These are phyloP conservation scores for Myopa tessellatipennis DNA, from an alignment of 2,888 invertebrate genomes.

Conservation along the genomic window DNA sequence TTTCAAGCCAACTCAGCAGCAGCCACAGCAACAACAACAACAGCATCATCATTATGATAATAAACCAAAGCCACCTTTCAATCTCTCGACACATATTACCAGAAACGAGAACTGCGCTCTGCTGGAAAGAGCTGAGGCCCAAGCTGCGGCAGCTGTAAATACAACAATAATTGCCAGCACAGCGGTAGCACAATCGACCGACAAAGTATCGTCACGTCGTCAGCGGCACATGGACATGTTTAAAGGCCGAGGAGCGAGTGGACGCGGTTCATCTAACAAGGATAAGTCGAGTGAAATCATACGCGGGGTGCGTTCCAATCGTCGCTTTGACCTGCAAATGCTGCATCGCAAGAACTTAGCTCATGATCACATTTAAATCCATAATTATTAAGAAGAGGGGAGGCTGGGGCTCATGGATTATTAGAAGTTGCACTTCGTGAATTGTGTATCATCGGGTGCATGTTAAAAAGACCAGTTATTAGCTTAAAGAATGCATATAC, in stretches of 20 bases:
- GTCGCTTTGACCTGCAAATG: slow-evolving; percentile 80
- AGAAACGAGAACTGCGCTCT: not conserved
- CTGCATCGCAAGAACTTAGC: slow-evolving; percentile 70
- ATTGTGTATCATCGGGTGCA: not conserved
- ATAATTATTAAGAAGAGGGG: not conserved
- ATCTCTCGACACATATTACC: slow-evolving; percentile 48
- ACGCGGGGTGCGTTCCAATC: slow-evolving; percentile 78
- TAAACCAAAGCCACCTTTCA: slow-evolving; percentile 50
- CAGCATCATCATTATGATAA: too few relatives aligned
- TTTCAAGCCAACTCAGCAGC: slow-evolving; percentile 41
- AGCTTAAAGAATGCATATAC: not conserved
- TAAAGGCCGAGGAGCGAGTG: slow-evolving; percentile 53
- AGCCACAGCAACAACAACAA: slow-evolving; percentile 1
- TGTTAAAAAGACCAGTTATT: not conserved
- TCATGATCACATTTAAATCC: not conserved
- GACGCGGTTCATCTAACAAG: slow-evolving; percentile 33
- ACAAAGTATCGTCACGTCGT: slow-evolving; percentile 56
- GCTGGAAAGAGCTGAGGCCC: not conserved
- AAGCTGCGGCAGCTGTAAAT: not conserved
- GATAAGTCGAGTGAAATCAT: slow-evolving; percentile 59
- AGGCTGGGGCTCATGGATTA: too few relatives aligned
- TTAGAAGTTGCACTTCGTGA: not conserved
- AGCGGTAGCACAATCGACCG: slow-evolving; percentile 16
- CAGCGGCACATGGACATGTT: slow-evolving; percentile 62
- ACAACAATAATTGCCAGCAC: not conserved